These are phyloP conservation scores for Pteromalus puparum DNA, from an alignment of 1,140 invertebrate species.

Conservation along the genomic window DNA sequence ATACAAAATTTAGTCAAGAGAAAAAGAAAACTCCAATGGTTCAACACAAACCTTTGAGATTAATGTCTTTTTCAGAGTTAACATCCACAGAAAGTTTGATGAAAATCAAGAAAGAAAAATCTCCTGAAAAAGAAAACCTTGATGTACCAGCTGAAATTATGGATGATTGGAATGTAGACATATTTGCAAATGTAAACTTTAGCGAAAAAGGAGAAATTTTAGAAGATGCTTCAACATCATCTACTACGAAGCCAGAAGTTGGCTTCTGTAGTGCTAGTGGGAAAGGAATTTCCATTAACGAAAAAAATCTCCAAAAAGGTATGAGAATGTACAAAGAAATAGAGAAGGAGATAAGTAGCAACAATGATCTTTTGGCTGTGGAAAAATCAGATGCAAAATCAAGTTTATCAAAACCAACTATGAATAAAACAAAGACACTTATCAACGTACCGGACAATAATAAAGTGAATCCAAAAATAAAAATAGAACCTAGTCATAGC, in stretches of 20 bases:
- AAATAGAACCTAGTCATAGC: neutral
- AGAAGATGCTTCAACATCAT: neutral
- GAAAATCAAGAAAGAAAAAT: conserved; percentile 57
- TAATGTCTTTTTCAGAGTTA: conserved; percentile 29
- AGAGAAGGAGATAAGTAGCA: conserved; percentile 8
- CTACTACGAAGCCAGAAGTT: neutral
- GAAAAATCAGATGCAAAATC: conserved; percentile 1
- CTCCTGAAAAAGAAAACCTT: conserved; percentile 14
- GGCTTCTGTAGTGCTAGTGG: conserved; percentile 27
- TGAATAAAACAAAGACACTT: neutral
- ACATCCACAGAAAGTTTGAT: conserved; percentile 7
- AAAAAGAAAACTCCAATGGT: neutral
- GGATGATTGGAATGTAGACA: conserved; percentile 42
- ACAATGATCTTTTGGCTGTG: conserved; percentile 2
- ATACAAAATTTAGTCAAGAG: conserved; percentile 50
- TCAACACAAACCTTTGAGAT: conserved; percentile 19
- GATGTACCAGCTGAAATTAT: conserved; percentile 42
- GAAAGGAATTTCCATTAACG: conserved; percentile 7
- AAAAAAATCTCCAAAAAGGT: conserved; percentile 17
- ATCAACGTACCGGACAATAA: neutral
- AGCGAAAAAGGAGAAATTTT: neutral
- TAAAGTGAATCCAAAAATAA: neutral
- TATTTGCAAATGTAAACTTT: neutral
- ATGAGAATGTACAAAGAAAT: conserved; percentile 37
- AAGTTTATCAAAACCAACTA: neutral